Conservation (phyloP, 2,888 invertebrate genomes). For the Brachylomia viminalis region DNA sequence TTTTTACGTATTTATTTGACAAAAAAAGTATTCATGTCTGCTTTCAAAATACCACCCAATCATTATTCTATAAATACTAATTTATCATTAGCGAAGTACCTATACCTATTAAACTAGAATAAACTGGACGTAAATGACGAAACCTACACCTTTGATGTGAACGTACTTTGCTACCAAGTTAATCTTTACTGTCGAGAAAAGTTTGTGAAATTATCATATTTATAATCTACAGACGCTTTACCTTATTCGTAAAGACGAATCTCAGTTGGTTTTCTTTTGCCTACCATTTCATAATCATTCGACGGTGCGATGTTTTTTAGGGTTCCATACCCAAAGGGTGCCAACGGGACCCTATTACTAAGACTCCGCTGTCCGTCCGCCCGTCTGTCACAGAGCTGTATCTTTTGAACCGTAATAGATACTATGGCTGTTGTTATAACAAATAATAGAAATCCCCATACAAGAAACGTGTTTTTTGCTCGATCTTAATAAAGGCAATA, state of each 20-base stretch:
- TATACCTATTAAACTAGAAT: neutral
- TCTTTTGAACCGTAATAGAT: neutral
- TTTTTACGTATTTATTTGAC: neutral
- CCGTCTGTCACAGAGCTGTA: neutral
- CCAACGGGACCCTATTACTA: neutral
- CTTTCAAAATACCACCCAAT: neutral
- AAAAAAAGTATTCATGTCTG: neutral
- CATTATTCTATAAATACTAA: too few relatives aligned
- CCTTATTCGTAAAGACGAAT: constrained; percentile 4
- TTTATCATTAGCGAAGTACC: too few relatives aligned
- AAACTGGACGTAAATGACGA: neutral
- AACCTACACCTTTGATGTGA: constrained; percentile 30
- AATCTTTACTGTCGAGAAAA: constrained; percentile 32
- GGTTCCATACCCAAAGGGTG: neutral
- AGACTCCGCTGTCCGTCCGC: neutral
- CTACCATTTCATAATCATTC: constrained; percentile 29
- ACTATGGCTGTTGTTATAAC: neutral
- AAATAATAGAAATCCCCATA: neutral
- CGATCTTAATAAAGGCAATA: neutral
- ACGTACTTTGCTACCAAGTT: constrained; percentile 28
- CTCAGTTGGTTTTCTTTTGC: constrained; percentile 15
- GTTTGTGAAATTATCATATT: constrained; percentile 32
- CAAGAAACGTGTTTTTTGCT: neutral
- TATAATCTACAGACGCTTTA: constrained; percentile 36
- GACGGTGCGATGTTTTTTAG: neutral